phyloP scores from a whole-genome alignment of 2,888 invertebrate species.

The Nesidiocoris tenuis region DNA sequence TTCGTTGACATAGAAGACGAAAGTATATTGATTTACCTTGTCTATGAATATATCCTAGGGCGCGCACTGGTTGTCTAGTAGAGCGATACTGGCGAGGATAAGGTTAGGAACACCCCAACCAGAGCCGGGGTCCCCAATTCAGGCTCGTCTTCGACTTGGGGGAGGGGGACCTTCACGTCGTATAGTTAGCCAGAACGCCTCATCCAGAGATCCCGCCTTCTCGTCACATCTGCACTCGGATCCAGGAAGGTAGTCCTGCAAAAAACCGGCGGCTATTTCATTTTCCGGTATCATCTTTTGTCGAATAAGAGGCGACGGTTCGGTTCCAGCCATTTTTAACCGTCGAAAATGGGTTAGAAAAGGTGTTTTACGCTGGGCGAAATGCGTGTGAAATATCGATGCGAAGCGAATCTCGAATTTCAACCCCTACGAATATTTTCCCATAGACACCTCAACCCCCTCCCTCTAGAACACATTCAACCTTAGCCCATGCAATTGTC shows the following conservation, averaged over 20 bases:
- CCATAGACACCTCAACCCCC: too few species aligned
- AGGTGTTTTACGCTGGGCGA: not conserved
- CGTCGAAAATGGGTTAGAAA: not conserved
- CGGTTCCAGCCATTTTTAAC: too few species aligned
- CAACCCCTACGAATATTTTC: too few species aligned
- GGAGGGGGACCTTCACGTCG: not conserved
- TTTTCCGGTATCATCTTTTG: not conserved
- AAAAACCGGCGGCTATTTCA: not conserved
- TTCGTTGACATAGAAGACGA: not conserved
- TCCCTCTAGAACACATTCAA: too few species aligned
- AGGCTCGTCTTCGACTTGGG: not conserved
- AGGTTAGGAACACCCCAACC: conserved; percentile 13
- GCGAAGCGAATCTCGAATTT: not conserved
- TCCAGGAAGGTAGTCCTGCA: not conserved
- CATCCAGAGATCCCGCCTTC: not conserved
- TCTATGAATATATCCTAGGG: conserved; percentile 27
- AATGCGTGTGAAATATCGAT: not conserved
- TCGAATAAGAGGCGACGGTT: too few species aligned
- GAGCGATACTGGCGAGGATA: conserved; percentile 27
- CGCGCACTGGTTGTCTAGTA: conserved; percentile 20
- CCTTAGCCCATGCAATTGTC: too few species aligned
- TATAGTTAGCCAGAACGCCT: not conserved
- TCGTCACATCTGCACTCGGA: not conserved
- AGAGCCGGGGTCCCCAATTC: not conserved
- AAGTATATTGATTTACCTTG: conserved; percentile 8